Evolutionary conservation across 2,797 vertebrate genomes (phyloP), one percentile per base, ranked within the genome.

Genomic region (Glyptemys insculpta): DNA sequence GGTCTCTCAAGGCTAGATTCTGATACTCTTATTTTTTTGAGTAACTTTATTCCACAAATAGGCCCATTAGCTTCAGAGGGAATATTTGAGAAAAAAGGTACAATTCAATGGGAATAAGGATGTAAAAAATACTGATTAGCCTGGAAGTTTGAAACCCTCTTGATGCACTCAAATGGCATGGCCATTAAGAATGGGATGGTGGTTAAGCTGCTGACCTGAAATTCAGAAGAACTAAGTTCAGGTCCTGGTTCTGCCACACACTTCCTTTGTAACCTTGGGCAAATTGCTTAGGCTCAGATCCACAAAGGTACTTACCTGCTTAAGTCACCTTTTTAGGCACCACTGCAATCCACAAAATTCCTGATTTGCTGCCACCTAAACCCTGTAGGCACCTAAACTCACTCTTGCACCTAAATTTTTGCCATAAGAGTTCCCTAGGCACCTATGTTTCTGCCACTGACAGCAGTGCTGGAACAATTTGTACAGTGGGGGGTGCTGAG

Each of bases 201-300:
- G 14, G 41, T 19, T 79, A 81, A 47, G 25, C 19, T 57, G 12
- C n/a, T 52, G 56, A 54, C 53, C 10, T 62, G 86, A 89, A 49
- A 68, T 44, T 34, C 50, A 37, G 2, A 56, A 76, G 44, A 81
- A 21, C 5, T 4, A 47, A 59, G 5, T 8, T 91, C 37, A 6
- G n/a, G 10, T 92, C 49, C 47, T 53, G 53, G 50, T 86, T 78
- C 31, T 84, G 62, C n/a, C 81, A 7, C 65, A 79, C 2, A 10
- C n/a, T 2, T 0, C 10, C 84, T 57, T 54, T 29, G 14, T 49
- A 37, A 15, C 56, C 23, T 54, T 25, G 21, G 54, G 53, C 53
- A 54, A 54, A 54, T 54, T 54, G 53, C 4, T 0, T 0, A 50
- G 0, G 0, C 41, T 57, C 56, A 57, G 56, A 57, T 29, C 56